phyloP scores from a whole-genome alignment of 2,113 vertebrate species.

The Hyla sarda region DNA sequence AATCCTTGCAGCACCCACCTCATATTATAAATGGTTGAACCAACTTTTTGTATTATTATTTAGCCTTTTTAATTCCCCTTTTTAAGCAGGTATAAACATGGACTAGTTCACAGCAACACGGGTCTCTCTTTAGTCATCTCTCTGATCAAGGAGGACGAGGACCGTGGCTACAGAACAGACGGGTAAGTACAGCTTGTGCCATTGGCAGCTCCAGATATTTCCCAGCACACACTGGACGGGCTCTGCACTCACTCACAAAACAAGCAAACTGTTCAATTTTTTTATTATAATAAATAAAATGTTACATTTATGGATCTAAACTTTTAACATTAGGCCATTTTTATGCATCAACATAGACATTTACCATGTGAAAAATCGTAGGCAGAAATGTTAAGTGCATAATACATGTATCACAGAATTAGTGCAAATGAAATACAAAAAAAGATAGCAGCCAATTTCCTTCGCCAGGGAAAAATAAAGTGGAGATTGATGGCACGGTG shows the following conservation, averaged over 20 bases:
- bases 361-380: slow-evolving; percentile 63
- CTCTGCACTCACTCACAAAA: slow-evolving; percentile 81
- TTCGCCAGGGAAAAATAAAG: not conserved
- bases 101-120: slow-evolving; percentile 72
- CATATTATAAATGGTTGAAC: not conserved
- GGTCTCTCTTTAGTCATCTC: slow-evolving; percentile 12
- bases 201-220: not conserved
- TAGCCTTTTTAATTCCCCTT: not conserved
- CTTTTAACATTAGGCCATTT: slow-evolving; percentile 68
- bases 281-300: slow-evolving; percentile 75
- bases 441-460: not conserved
- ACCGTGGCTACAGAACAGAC: slow-evolving; percentile 60
- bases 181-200: slow-evolving; percentile 12
- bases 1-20: not conserved
- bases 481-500: not conserved
- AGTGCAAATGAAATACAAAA: not conserved
- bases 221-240: slow-evolving; percentile 68
- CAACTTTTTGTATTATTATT: not conserved
- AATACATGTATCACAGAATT: not conserved
- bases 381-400: slow-evolving; percentile 66
- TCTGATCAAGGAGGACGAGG: slow-evolving; percentile 46
- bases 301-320: slow-evolving; percentile 67
- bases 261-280: slow-evolving; percentile 82
- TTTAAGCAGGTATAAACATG: slow-evolving; percentile 73
- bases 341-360: slow-evolving; percentile 60